Conservation (phyloP, 2,888 invertebrate species). For the Scaptomyza tumidula region DNA sequence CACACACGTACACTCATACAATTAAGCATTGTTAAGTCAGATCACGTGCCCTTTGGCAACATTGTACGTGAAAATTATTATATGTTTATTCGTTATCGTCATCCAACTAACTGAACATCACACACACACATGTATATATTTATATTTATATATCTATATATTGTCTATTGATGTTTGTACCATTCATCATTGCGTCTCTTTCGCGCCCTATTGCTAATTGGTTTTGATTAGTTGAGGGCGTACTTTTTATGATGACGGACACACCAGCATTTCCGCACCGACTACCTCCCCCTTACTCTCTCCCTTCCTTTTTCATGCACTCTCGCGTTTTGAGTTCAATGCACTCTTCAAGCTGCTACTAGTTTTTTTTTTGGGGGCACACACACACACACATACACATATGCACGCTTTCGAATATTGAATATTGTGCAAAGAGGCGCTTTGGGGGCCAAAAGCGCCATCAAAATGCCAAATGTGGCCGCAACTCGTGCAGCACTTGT, state of each 20-base stretch:
- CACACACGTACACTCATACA: neutral
- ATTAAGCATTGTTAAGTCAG: constrained; percentile 29
- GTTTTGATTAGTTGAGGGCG: constrained; percentile 74
- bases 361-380: constrained; percentile 29
- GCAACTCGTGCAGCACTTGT: constrained; percentile 28
- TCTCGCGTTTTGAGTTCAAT: constrained; percentile 37
- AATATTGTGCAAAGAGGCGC: constrained; percentile 44
- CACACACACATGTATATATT: constrained; percentile 5
- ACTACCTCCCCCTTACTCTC: neutral
- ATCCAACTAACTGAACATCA: constrained; percentile 6
- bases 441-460: constrained; percentile 20
- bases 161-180: neutral
- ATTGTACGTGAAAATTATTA: constrained; percentile 43
- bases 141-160: constrained; percentile 8
- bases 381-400: constrained; percentile 8
- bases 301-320: constrained; percentile 18
- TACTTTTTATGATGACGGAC: constrained; percentile 27
- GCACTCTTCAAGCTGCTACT: constrained; percentile 26
- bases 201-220: constrained; percentile 68
- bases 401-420: constrained; percentile 18
- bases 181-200: constrained; percentile 35
- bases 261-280: constrained; percentile 16
- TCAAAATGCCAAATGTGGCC: constrained; percentile 50
- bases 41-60: constrained; percentile 64
- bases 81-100: constrained; percentile 13